phyloP scores from a whole-genome alignment of 2,797 vertebrate species.

The Urophycis tenuis region DNA sequence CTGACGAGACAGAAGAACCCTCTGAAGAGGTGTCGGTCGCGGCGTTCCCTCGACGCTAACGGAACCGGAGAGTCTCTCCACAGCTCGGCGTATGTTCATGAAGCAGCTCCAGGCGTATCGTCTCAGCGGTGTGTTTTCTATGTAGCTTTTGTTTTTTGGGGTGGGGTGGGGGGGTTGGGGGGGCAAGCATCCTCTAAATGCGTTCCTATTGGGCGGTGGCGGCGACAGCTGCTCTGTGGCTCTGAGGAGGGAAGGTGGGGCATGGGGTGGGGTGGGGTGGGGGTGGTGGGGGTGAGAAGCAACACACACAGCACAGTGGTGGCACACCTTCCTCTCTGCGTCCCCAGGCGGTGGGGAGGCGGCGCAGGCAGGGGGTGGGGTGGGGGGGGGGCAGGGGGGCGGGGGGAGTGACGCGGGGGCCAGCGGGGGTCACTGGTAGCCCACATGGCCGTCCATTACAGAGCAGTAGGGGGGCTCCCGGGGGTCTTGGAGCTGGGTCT shows the following conservation, averaged over 20 bases:
- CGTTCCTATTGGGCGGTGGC: background rate
- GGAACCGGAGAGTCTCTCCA: background rate
- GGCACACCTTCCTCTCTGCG: conserved; percentile 47
- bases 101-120: background rate
- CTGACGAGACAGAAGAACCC: conserved; percentile 19
- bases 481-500: conserved; percentile 69
- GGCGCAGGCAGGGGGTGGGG: background rate
- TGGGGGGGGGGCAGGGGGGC: background rate
- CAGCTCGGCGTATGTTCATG: background rate
- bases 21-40: conserved; percentile 9
- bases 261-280: conserved; percentile 35
- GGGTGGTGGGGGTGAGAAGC: conserved; percentile 29
- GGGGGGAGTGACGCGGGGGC: conserved; percentile 5
- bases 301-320: conserved; percentile 54
- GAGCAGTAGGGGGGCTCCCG: conserved; percentile 68
- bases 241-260: conserved; percentile 57
- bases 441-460: conserved; percentile 74
- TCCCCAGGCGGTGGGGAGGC: conserved; percentile 5
- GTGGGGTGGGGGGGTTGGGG: background rate
- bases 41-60: background rate
- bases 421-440: conserved; percentile 71
- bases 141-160: background rate
- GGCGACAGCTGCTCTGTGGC: conserved; percentile 26
- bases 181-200: background rate
- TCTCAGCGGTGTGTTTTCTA: background rate